phyloP scores from a whole-genome alignment of 2,888 invertebrate species.

The Drosophila helvetica region DNA sequence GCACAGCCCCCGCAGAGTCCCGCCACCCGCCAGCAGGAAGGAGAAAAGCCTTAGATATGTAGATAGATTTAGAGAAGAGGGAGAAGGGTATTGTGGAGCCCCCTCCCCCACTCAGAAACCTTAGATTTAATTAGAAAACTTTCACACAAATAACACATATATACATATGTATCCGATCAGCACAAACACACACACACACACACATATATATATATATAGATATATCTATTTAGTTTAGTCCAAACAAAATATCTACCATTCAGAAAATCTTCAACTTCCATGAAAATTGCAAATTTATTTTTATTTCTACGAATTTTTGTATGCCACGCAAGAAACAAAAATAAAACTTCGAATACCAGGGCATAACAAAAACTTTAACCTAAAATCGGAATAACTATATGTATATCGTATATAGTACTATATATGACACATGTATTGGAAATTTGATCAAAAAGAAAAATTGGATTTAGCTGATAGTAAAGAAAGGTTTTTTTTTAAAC shows the following conservation, averaged over 20 bases:
- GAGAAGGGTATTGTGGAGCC: neutral
- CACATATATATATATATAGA: conserved; percentile 19
- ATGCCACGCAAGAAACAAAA: conserved; percentile 6
- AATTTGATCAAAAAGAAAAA: conserved; percentile 34
- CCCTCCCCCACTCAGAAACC: neutral
- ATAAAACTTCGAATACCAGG: conserved; percentile 1
- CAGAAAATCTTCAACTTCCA: conserved; percentile 49
- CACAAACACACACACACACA: conserved; percentile 30
- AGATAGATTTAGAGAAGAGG: neutral
- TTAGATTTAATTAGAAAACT: conserved; percentile 38
- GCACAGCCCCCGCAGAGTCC: conserved; percentile 17
- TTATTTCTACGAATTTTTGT: conserved; percentile 38
- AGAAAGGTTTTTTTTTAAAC: conserved; percentile 57
- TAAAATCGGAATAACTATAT: neutral
- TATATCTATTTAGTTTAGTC: conserved; percentile 42
- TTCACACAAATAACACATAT: conserved; percentile 34
- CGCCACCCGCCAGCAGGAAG: neutral
- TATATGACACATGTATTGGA: conserved; percentile 28
- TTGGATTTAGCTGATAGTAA: conserved; percentile 59
- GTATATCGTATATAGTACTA: conserved; percentile 7
- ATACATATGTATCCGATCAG: conserved; percentile 14
- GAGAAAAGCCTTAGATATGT: neutral
- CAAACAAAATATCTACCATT: conserved; percentile 24
- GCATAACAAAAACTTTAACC: conserved; percentile 9
- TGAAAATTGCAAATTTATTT: conserved; percentile 53